Evolutionary conservation across 2,797 vertebrate species (phyloP).

Genomic region (Phaenicophaeus curvirostris): DNA sequence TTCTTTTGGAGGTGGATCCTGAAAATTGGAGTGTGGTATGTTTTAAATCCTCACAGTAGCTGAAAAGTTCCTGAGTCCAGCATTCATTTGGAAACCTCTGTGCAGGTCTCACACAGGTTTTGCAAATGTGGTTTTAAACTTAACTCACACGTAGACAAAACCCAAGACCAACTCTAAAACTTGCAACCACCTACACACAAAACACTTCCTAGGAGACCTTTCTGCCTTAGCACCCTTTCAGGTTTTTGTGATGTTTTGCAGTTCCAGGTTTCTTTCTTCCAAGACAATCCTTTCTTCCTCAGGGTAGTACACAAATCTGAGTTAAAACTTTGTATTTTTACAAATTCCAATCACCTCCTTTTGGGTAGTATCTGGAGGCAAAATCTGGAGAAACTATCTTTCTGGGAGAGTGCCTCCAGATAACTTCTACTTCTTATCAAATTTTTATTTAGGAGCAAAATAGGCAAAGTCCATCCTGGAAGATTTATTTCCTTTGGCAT

Average conservation of each 20-base stretch:
- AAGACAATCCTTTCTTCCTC: neutral
- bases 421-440: neutral
- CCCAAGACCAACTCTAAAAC: neutral
- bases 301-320: neutral
- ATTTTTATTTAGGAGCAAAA: constrained; percentile 1
- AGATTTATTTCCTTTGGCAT: neutral
- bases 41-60: neutral
- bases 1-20: neutral
- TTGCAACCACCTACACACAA: neutral
- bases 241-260: neutral
- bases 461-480: neutral
- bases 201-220: neutral
- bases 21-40: neutral
- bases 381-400: neutral
- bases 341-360: neutral
- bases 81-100: neutral
- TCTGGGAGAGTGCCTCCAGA: neutral
- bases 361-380: neutral
- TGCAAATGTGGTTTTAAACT: neutral
- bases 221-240: neutral
- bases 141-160: neutral
- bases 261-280: neutral
- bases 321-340: neutral
- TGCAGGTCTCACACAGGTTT: neutral
- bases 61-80: neutral